Conservation (phyloP, 2,113 vertebrate genomes). For the Cochlearius cochlearius region DNA sequence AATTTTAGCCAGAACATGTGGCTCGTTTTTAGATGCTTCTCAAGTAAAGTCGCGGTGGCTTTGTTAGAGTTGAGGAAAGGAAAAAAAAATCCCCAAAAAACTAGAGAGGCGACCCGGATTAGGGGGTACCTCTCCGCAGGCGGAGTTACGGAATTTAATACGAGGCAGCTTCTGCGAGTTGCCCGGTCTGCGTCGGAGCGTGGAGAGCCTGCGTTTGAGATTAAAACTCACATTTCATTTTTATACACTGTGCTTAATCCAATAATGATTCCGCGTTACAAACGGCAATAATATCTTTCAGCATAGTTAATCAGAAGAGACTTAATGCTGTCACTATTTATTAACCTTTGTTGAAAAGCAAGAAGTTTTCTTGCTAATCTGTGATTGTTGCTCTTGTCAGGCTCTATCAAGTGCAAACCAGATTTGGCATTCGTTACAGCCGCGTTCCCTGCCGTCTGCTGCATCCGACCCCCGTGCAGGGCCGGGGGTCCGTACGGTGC, state of each 20-base stretch:
- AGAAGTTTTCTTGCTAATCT: conserved; percentile 91
- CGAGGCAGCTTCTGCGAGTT: neutral
- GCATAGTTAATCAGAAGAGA: conserved; percentile 96
- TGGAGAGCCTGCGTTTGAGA: conserved; percentile 58
- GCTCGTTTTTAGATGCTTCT: neutral
- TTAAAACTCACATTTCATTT: conserved; percentile 94
- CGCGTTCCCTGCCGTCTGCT: conserved; percentile 19
- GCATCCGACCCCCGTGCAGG: neutral
- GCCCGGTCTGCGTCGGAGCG: neutral
- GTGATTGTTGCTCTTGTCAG: conserved; percentile 93
- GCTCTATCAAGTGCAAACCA: conserved; percentile 83
- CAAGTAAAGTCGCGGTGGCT: rapidly evolving
- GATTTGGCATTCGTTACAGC: conserved; percentile 83
- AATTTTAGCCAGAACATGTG: neutral
- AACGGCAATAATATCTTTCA: conserved; percentile 93
- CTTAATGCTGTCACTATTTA: conserved; percentile 98
- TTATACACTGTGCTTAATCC: conserved; percentile 93
- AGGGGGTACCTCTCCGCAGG: neutral
- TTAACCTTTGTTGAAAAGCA: conserved; percentile 98
- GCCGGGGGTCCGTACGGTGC: rapidly evolving
- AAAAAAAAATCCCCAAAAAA: neutral
- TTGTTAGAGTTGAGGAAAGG: neutral
- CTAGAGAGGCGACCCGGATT: rapidly evolving
- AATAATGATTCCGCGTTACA: conserved; percentile 94
- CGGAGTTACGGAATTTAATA: conserved; percentile 9